Base-by-base conservation (phyloP, 2,797 vertebrate species). In the Phyllotis vaccarum region DNA sequence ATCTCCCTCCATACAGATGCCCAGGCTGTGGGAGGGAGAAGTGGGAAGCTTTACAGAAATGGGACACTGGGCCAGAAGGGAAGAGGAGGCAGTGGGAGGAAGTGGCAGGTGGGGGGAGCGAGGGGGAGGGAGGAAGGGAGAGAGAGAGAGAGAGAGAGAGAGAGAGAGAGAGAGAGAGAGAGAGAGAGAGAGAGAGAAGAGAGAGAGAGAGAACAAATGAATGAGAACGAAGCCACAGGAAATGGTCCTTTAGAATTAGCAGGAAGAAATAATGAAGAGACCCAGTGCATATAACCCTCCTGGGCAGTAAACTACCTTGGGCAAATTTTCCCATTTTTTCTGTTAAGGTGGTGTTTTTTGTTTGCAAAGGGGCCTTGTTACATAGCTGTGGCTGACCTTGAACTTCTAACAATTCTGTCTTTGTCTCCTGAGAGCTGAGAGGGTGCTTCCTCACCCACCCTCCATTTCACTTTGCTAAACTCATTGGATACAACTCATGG, bases 11-110 rank as follows among this genome's bases (percentile, higher is more conserved):
- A 91, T 88, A 94, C 19, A 62, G 86, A 94, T 54, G 49, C 85
- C 96, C 58, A 5, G 87, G 43, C 90, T 2, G 0, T 83, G 78
- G 97, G 90, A 19, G 80, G 92, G 66, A 96, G 14, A 12, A 49
- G 29, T 87, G 37, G 90, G 95, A 97, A 95, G 78, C 76, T 97
- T 81, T 89, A 94, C 86, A 66, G 54, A 89, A 34, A 34, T 96
- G 37, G 74, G 97, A 95, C 81, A 83, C 86, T 68, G 5, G 37
- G 62, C 96, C 95, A 98, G 95, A 96, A 97, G 80, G 96, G 91
- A 70, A 94, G 85, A 49, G 82, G 90, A 94, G 97, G 92, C 76
- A 62, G 70, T 95, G 92, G 94, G 90, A 43, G 93, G 95, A 96
- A 62, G 85, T 96, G 88, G 75, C 75, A 98, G 91, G 60, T 86